A percentile compares a stretch with the other conserved stretches of the same genome.
Evolutionary conservation across 2,113 vertebrate species (phyloP).

Genomic region (Alethe castanea): DNA sequence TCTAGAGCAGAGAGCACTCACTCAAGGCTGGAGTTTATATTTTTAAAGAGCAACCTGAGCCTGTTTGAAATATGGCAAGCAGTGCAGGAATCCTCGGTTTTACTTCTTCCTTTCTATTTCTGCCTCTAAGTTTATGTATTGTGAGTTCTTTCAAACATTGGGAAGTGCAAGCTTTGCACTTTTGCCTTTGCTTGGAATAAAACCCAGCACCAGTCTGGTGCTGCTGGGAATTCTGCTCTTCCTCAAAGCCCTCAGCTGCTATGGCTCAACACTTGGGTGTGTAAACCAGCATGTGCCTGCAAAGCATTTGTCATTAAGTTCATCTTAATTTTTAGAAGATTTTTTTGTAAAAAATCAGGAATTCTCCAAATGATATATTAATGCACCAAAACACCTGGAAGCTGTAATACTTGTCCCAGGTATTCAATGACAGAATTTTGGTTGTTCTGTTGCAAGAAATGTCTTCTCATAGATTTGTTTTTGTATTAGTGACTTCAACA

Average conservation of each 20-base stretch:
- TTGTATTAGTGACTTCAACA: neutral
- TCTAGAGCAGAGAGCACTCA: neutral
- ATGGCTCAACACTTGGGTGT: neutral
- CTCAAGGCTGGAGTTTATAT: neutral
- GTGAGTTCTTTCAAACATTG: neutral
- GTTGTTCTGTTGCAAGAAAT: neutral
- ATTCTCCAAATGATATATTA: neutral
- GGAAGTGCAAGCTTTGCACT: neutral
- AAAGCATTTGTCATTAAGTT: neutral
- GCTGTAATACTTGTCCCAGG: neutral
- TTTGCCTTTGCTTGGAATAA: neutral
- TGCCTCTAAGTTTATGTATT: neutral
- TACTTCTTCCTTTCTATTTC: neutral
- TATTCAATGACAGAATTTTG: neutral
- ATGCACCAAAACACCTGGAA: neutral
- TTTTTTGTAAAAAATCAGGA: neutral
- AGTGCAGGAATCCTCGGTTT: neutral
- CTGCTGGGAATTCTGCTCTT: neutral
- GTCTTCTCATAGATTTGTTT: neutral
- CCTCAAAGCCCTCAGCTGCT: neutral
- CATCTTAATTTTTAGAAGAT: neutral
- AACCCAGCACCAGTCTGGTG: neutral
- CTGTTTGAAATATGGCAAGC: neutral
- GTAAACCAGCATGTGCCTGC: neutral
- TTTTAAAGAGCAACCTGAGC: neutral